Conservation (phyloP, 1,140 invertebrate species). For the Cephus cinctus region DNA sequence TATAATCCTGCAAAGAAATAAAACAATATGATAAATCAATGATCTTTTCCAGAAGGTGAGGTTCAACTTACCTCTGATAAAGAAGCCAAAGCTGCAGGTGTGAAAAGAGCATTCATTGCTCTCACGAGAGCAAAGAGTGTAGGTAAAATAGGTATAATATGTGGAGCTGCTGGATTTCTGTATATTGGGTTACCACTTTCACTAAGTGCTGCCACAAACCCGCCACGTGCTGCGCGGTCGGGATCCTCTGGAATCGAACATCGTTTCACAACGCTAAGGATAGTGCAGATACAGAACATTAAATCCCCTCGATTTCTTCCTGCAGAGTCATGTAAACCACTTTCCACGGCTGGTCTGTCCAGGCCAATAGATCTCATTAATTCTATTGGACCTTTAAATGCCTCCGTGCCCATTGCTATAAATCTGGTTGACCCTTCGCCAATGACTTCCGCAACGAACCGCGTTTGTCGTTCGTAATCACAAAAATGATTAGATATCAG, state of each 20-base stretch:
- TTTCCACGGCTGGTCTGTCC: slow-evolving; percentile 66
- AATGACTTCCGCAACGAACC: slow-evolving; percentile 79
- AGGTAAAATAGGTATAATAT: slow-evolving; percentile 76
- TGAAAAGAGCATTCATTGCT: slow-evolving; percentile 78
- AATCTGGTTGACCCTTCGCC: slow-evolving; percentile 64
- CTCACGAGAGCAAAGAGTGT: slow-evolving; percentile 73
- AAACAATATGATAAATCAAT: slow-evolving; percentile 13
- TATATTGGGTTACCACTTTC: slow-evolving; percentile 75
- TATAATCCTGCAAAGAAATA: slow-evolving; percentile 59
- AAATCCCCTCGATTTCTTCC: slow-evolving; percentile 64
- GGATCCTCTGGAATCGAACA: slow-evolving; percentile 81
- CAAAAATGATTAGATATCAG: slow-evolving; percentile 87
- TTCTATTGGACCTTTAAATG: slow-evolving; percentile 64
- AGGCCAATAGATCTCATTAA: slow-evolving; percentile 79
- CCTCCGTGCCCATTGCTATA: slow-evolving; percentile 57
- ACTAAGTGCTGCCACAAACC: slow-evolving; percentile 75
- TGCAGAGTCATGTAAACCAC: slow-evolving; percentile 61
- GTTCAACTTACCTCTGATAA: slow-evolving; percentile 58
- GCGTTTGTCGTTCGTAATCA: slow-evolving; percentile 81
- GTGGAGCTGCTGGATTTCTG: slow-evolving; percentile 80
- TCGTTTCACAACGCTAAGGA: slow-evolving; percentile 81
- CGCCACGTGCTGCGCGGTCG: slow-evolving; percentile 74
- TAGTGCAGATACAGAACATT: slow-evolving; percentile 69
- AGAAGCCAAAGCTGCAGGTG: slow-evolving; percentile 62
- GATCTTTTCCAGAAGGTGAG: slow-evolving; percentile 1